Evolutionary conservation across 2,888 invertebrate genomes (phyloP).

Genomic region (Caenorhabditis drosophilae): DNA sequence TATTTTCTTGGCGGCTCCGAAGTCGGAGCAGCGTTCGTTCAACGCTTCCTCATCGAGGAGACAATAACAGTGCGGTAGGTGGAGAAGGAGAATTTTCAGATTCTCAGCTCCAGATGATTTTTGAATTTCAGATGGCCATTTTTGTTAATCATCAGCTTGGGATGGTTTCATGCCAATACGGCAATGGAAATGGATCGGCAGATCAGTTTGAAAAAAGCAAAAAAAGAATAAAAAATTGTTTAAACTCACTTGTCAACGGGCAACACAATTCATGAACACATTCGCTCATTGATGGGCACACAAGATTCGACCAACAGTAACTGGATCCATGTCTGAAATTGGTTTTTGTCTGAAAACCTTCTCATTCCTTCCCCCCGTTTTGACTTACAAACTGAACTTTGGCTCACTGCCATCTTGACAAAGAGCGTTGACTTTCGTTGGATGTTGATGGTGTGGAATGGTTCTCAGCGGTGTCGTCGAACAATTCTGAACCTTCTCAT

Average conservation of each 20-base stretch:
- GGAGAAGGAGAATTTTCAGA: background rate
- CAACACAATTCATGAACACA: conserved; percentile 66
- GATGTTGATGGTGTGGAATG: conserved; percentile 29
- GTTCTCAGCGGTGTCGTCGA: conserved; percentile 10
- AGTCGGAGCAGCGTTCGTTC: conserved; percentile 67
- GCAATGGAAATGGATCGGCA: conserved; percentile 59
- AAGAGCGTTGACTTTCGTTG: conserved; percentile 46
- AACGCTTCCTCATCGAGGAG: conserved; percentile 67
- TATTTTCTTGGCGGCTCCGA: conserved; percentile 67
- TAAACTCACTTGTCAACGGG: conserved; percentile 55
- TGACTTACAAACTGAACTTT: conserved; percentile 61
- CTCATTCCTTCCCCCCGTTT: too few relatives aligned
- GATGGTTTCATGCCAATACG: conserved; percentile 65
- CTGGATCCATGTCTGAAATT: conserved; percentile 63
- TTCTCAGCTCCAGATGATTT: too few relatives aligned
- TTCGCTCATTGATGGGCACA: conserved; percentile 60
- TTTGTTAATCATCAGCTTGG: conserved; percentile 60
- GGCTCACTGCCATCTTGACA: conserved; percentile 65
- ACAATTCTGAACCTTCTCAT: conserved; percentile 51
- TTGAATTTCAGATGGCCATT: conserved; percentile 59
- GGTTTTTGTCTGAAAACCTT: too few relatives aligned
- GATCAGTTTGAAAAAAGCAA: conserved; percentile 29
- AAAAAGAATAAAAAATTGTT: conserved; percentile 15
- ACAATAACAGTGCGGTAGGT: conserved; percentile 58
- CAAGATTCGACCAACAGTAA: conserved; percentile 67